These are phyloP conservation scores for Hylyphantes graminicola DNA, from an alignment of 1,140 invertebrate species.

Conservation along the genomic window DNA sequence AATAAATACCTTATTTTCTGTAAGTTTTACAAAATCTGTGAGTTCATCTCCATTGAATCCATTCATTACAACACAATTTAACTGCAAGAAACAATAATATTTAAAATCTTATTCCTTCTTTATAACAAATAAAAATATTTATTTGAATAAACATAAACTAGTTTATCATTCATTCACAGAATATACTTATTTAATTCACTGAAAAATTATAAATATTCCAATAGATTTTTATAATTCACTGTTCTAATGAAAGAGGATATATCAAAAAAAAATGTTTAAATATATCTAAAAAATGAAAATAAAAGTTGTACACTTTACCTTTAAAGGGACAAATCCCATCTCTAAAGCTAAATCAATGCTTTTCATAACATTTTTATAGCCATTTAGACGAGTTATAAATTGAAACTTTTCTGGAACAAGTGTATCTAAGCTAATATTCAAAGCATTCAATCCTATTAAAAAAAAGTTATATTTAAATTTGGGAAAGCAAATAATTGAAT, in stretches of 20 bases:
- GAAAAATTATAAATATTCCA: too few relatives aligned
- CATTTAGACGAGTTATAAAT: conserved; percentile 84
- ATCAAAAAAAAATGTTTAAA: too few relatives aligned
- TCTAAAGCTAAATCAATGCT: conserved; percentile 88
- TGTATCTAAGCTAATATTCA: conserved; percentile 98
- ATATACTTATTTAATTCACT: too few relatives aligned
- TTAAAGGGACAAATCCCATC: conserved; percentile 84
- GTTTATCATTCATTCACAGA: not conserved
- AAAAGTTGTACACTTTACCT: conserved; percentile 75
- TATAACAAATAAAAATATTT: not conserved
- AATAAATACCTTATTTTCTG: conserved; percentile 74
- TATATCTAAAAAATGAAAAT: too few relatives aligned
- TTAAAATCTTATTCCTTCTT: not conserved
- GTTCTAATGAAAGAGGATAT: too few relatives aligned
- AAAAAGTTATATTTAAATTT: not conserved
- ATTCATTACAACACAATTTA: conserved; percentile 81
- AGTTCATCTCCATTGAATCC: conserved; percentile 96
- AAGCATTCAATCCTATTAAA: conserved; percentile 82
- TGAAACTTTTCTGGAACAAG: conserved; percentile 88
- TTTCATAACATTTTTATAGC: conserved; percentile 85
- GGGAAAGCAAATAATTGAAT: too few relatives aligned
- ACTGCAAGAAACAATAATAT: conserved; percentile 65
- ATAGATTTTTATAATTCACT: too few relatives aligned
- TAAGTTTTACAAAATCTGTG: conserved; percentile 89
- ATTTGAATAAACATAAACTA: not conserved